A percentile compares a stretch with the other conserved stretches of the same genome.
phyloP scores from a whole-genome alignment of 2,888 invertebrate genomes.

The Seladonia tumulorum region DNA sequence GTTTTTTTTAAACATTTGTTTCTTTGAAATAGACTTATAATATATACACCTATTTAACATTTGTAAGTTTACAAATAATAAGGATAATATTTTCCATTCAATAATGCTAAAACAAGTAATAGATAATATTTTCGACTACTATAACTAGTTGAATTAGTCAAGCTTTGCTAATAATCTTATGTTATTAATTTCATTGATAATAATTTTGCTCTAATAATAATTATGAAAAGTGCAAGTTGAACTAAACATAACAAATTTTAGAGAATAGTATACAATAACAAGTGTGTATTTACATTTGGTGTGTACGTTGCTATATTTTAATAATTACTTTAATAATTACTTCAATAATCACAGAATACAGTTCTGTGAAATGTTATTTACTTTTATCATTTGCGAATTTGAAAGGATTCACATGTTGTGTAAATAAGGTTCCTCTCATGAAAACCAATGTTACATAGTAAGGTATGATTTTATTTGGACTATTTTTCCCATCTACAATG shows the following conservation, averaged over 20 bases:
- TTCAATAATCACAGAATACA: constrained; percentile 20
- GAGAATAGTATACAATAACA: constrained; percentile 15
- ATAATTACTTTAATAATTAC: background rate
- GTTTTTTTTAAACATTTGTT: constrained; percentile 13
- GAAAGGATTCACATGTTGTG: background rate
- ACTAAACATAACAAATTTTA: constrained; percentile 2
- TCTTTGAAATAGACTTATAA: constrained; percentile 17
- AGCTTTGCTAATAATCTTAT: constrained; percentile 27
- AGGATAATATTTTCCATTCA: background rate
- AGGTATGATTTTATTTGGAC: constrained; percentile 46
- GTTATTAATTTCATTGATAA: constrained; percentile 24
- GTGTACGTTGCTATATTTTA: constrained; percentile 12
- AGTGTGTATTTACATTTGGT: constrained; percentile 18
- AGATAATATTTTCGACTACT: background rate
- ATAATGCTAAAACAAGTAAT: constrained; percentile 8
- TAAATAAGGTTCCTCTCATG: constrained; percentile 19
- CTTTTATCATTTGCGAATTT: constrained; percentile 7
- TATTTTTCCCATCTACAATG: constrained; percentile 49
- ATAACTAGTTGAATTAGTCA: constrained; percentile 6
- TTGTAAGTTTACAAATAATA: constrained; percentile 15
- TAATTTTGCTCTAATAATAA: constrained; percentile 14
- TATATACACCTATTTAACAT: constrained; percentile 32
- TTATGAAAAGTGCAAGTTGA: constrained; percentile 2
- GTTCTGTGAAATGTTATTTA: background rate
- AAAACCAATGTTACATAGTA: constrained; percentile 35